Percentiles rank a stretch among this genome's conserved stretches.
phyloP scores from a whole-genome alignment of 2,113 vertebrate genomes.

The Sialia sialis region DNA sequence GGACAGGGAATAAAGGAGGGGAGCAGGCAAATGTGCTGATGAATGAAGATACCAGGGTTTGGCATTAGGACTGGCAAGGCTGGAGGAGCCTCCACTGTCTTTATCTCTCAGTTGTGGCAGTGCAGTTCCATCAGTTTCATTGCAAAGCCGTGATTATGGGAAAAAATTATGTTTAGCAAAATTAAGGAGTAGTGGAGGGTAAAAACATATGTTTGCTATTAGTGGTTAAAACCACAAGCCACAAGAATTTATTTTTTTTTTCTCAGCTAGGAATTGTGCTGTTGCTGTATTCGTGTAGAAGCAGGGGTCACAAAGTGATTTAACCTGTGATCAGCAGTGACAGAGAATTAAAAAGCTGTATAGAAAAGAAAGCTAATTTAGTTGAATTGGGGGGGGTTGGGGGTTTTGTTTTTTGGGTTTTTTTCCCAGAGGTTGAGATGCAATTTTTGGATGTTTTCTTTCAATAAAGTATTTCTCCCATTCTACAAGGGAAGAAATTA shows the following conservation, averaged over 20 bases:
- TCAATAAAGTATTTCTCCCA: not conserved
- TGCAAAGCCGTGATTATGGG: not conserved
- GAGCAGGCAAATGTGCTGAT: not conserved
- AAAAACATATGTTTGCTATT: not conserved
- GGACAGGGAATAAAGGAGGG: not conserved
- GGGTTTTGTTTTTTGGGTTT: not conserved
- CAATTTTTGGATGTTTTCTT: not conserved
- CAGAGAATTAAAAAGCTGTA: not conserved
- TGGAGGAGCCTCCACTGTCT: not conserved
- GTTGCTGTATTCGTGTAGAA: not conserved
- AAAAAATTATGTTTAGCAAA: not conserved
- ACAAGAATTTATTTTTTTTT: not conserved
- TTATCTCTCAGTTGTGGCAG: not conserved
- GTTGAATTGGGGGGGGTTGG: not conserved
- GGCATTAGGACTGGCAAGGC: not conserved
- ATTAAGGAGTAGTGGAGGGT: not conserved
- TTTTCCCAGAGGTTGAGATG: not conserved
- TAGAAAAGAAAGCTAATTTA: not conserved
- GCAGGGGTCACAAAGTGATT: not conserved
- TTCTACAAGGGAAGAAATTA: not conserved
- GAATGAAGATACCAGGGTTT: not conserved
- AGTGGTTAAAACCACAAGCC: not conserved
- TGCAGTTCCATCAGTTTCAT: not conserved
- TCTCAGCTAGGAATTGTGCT: not conserved
- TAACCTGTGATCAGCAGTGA: not conserved